Evolutionary conservation across 1,140 invertebrate species (phyloP).

Genomic region (Nixonia krombeini): DNA sequence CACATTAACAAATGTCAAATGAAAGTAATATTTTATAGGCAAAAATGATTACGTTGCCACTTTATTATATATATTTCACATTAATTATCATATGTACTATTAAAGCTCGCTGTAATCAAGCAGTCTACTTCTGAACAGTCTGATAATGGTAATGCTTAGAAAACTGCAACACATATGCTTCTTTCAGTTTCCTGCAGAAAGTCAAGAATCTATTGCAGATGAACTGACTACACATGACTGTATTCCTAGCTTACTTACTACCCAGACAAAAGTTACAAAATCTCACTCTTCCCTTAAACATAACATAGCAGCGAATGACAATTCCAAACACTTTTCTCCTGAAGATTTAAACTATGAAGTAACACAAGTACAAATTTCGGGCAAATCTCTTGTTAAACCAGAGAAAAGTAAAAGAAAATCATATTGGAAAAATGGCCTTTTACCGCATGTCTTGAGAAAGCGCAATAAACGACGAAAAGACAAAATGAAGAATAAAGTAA

Average conservation of each 20-base stretch:
- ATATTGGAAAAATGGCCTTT: slow-evolving; percentile 54
- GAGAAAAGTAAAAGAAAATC: slow-evolving; percentile 43
- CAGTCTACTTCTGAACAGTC: no score
- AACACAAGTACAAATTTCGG: not conserved
- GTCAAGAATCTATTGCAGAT: not conserved
- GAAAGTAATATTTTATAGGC: no score
- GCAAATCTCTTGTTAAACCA: not conserved
- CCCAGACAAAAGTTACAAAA: no score
- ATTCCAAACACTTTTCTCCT: not conserved
- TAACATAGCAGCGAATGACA: not conserved
- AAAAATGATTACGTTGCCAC: no score
- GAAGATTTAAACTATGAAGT: not conserved
- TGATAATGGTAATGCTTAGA: no score
- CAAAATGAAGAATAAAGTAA: not conserved
- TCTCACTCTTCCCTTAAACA: not conserved
- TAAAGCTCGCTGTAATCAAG: no score
- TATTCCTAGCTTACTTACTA: no score
- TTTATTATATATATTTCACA: no score
- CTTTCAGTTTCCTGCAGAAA: not conserved
- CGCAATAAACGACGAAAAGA: slow-evolving; percentile 13
- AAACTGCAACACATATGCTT: no score
- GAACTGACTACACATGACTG: no score
- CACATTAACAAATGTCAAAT: no score
- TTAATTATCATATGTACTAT: no score
- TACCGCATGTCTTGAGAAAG: slow-evolving; percentile 29